Conservation (phyloP, 2,888 invertebrate species). For the Sclerodermus sp. region DNA sequence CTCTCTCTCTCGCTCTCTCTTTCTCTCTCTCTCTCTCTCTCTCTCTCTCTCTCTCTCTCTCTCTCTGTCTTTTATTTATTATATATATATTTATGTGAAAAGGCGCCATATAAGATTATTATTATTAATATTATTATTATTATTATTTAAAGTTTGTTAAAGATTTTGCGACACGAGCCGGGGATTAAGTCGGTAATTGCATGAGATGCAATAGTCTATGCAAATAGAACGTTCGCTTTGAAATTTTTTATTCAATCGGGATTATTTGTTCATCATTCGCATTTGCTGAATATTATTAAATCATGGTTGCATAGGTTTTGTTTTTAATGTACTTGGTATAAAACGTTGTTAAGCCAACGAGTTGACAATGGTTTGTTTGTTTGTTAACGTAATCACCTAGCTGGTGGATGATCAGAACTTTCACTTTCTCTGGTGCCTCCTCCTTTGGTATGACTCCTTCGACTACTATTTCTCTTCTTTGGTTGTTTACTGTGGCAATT, state of each 20-base stretch:
- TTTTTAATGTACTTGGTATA: slow-evolving; percentile 24
- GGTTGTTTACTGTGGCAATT: slow-evolving; percentile 86
- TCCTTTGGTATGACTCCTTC: slow-evolving; percentile 63
- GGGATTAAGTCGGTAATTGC: slow-evolving; percentile 28
- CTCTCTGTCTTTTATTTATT: background rate
- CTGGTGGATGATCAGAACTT: slow-evolving; percentile 62
- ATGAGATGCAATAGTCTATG: slow-evolving; percentile 28
- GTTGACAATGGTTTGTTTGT: slow-evolving; percentile 40
- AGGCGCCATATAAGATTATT: slow-evolving; percentile 7
- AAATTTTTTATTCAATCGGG: slow-evolving; percentile 37
- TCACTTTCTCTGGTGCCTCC: slow-evolving; percentile 66
- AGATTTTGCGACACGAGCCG: slow-evolving; percentile 24
- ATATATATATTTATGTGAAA: slow-evolving; percentile 7
- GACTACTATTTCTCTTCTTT: slow-evolving; percentile 59
- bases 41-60: too few relatives aligned
- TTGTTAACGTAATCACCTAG: slow-evolving; percentile 60
- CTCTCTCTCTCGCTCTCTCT: too few relatives aligned
- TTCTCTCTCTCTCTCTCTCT: too few relatives aligned
- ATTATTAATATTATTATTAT: slow-evolving; percentile 2
- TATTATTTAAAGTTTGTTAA: slow-evolving; percentile 17
- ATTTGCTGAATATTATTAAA: slow-evolving; percentile 22
- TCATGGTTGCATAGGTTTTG: slow-evolving; percentile 16
- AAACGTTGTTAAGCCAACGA: slow-evolving; percentile 32
- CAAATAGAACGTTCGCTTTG: slow-evolving; percentile 27
- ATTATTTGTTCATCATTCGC: slow-evolving; percentile 25